Conservation (phyloP, 2,888 invertebrate species). For the Dasypogon diadema region DNA sequence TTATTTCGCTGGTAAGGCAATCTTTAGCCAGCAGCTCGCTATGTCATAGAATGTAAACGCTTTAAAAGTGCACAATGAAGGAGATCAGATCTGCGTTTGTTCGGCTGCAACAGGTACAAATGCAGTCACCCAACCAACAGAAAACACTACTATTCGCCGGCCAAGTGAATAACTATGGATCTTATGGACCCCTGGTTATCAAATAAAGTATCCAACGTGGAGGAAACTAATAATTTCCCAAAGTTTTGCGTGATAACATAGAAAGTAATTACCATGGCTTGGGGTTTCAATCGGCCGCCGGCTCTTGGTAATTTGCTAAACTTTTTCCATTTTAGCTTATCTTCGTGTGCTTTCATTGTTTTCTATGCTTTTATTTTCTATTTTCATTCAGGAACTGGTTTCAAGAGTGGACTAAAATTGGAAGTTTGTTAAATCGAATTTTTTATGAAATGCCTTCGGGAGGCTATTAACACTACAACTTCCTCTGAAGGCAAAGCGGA, state of each 20-base stretch:
- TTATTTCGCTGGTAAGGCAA: conserved; percentile 24
- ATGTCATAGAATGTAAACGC: neutral
- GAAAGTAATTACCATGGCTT: conserved; percentile 30
- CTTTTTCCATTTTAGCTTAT: conserved; percentile 38
- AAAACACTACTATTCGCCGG: neutral
- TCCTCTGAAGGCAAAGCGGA: conserved; percentile 1
- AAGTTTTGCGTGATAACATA: conserved; percentile 49
- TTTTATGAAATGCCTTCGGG: conserved; percentile 20
- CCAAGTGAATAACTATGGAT: neutral
- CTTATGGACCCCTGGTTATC: conserved; percentile 33
- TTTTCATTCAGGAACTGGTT: conserved; percentile 18
- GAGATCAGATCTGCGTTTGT: conserved; percentile 25
- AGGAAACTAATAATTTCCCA: conserved; percentile 45
- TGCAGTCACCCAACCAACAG: neutral
- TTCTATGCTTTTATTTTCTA: conserved; percentile 21
- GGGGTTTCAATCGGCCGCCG: conserved; percentile 28
- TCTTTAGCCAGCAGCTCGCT: conserved; percentile 4
- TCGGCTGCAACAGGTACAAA: conserved; percentile 16
- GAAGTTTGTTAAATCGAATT: neutral
- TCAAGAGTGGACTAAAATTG: conserved; percentile 13
- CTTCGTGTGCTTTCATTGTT: conserved; percentile 30
- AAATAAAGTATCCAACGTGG: conserved; percentile 21
- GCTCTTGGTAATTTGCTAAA: conserved; percentile 35
- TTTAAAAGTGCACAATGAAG: neutral
- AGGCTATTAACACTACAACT: conserved; percentile 1